Conservation (phyloP, 2,888 invertebrate genomes). For the Macrosoma leucophasiata region DNA sequence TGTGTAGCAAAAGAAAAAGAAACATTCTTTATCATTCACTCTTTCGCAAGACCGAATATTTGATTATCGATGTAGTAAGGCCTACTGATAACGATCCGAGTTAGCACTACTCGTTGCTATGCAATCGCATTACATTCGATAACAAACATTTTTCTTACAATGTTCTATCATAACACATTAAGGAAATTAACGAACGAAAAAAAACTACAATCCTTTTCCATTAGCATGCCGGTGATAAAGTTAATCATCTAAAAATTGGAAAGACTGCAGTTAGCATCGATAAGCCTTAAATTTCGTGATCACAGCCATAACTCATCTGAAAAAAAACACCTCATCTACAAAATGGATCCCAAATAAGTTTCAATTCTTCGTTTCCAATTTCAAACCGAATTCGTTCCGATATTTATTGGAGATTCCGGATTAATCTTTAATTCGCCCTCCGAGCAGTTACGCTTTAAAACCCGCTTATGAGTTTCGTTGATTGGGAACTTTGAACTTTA, state of each 20-base stretch:
- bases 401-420: constrained; percentile 70
- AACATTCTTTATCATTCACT: no score
- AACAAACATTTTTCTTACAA: no score
- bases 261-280: constrained; percentile 16
- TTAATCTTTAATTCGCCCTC: constrained; percentile 69
- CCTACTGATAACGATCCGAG: no score
- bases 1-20: no score
- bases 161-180: no score
- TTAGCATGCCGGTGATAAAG: constrained; percentile 27
- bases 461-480: constrained; percentile 54
- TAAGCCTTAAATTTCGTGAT: constrained; percentile 3
- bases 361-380: constrained; percentile 71
- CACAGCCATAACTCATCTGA: constrained; percentile 42
- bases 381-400: constrained; percentile 62
- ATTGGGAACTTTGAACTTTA: constrained; percentile 31
- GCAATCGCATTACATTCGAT: no score
- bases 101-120: no score
- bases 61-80: no score
- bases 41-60: no score
- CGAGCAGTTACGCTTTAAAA: constrained; percentile 58
- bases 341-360: constrained; percentile 69
- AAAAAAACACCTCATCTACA: constrained; percentile 68
- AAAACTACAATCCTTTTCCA: constrained; percentile 34
- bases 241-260: constrained; percentile 24
- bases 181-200: constrained; percentile 32